A percentile compares a stretch with the other conserved stretches of the same genome.
Evolutionary conservation across 2,888 invertebrate genomes (phyloP).

Genomic region (Parochlus steinenii): DNA sequence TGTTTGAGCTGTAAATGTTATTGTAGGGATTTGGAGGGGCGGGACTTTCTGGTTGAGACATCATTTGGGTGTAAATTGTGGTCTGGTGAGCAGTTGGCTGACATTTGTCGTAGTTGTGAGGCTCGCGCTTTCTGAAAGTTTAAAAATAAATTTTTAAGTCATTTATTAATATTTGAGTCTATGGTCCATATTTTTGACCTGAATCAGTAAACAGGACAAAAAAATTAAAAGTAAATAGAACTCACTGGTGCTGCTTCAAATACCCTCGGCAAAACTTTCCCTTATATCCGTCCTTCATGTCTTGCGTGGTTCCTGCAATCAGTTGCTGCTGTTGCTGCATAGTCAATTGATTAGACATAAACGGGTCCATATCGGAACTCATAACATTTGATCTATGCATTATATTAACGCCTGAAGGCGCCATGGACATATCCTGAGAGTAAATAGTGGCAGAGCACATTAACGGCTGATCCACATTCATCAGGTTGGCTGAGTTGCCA

Average conservation of each 20-base stretch:
- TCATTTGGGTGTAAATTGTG: constrained; percentile 30
- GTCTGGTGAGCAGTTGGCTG: constrained; percentile 31
- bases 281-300: constrained; percentile 5
- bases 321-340: constrained; percentile 3
- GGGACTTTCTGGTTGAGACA: constrained; percentile 24
- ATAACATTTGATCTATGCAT: background rate
- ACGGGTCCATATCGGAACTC: constrained; percentile 6
- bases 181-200: too few relatives aligned
- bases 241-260: background rate
- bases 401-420: too few relatives aligned
- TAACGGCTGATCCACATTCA: constrained; percentile 9
- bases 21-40: constrained; percentile 2
- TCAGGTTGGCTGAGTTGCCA: background rate
- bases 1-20: background rate
- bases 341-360: constrained; percentile 1
- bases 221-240: background rate
- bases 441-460: constrained; percentile 9
- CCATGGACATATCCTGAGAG: constrained; percentile 10
- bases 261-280: constrained; percentile 7
- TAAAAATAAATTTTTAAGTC: too few relatives aligned
- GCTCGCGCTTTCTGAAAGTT: constrained; percentile 23
- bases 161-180: too few relatives aligned
- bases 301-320: background rate
- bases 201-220: too few relatives aligned
- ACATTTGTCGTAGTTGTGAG: constrained; percentile 31